phyloP scores from a whole-genome alignment of 2,113 vertebrate genomes.

The Clarias batrachus region DNA sequence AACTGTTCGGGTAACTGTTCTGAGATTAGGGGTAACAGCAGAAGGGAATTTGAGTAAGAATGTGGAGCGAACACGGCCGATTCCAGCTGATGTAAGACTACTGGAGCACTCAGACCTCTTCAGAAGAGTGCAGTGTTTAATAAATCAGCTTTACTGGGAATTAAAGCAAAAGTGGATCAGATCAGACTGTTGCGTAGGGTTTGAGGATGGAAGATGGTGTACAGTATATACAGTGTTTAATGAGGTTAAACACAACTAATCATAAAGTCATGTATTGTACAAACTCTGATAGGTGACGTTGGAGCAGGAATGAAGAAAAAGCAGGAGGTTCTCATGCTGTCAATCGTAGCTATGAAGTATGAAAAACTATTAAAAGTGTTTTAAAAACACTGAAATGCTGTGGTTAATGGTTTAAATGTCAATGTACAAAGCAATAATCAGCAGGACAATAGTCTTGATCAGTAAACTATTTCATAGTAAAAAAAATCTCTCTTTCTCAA shows the following conservation, averaged over 20 bases:
- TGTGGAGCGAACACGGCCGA: not conserved
- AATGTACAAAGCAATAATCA: too few relatives aligned
- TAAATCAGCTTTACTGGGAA: not conserved
- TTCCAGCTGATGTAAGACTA: not conserved
- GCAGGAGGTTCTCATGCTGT: not conserved
- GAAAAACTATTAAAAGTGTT: too few relatives aligned
- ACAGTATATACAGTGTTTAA: not conserved
- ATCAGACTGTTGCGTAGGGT: not conserved
- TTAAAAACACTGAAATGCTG: too few relatives aligned
- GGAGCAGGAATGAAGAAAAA: not conserved
- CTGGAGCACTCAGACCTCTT: not conserved
- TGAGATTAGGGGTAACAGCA: not conserved
- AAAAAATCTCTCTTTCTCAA: too few relatives aligned
- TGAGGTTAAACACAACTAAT: not conserved
- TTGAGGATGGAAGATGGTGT: not conserved
- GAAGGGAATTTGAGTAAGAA: not conserved
- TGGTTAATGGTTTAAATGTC: too few relatives aligned
- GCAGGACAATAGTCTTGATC: too few relatives aligned
- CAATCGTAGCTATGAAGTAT: too few relatives aligned
- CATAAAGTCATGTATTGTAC: not conserved
- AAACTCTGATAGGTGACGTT: not conserved
- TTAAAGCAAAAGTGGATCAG: not conserved
- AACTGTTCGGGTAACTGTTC: not conserved
- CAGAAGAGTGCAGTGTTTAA: not conserved
- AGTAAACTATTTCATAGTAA: too few relatives aligned